Percentiles rank a stretch among this genome's conserved stretches.
phyloP scores from a whole-genome alignment of 2,113 vertebrate genomes.

The Suncus etruscus region DNA sequence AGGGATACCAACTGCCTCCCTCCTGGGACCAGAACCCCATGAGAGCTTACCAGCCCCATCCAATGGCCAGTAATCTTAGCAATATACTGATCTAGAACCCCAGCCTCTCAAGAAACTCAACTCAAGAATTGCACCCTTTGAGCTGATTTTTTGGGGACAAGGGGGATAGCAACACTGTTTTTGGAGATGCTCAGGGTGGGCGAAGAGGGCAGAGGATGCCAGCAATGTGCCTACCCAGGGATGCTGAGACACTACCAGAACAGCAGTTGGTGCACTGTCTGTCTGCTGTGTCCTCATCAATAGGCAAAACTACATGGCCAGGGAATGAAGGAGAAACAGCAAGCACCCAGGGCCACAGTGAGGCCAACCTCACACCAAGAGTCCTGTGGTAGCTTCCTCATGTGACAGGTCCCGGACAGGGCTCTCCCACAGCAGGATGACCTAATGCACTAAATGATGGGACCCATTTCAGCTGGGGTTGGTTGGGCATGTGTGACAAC shows the following conservation, averaged over 20 bases:
- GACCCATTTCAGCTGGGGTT: neutral
- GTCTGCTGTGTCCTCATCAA: neutral
- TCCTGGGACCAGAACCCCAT: neutral
- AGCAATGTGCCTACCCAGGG: neutral
- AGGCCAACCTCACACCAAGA: neutral
- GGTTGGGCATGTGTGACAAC: neutral
- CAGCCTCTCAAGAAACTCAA: neutral
- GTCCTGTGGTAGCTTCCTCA: fast-evolving
- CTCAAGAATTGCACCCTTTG: neutral
- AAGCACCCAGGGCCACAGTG: neutral
- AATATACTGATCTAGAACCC: neutral
- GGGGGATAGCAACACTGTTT: neutral
- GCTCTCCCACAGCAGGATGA: neutral
- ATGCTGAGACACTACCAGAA: too few relatives aligned
- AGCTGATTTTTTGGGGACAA: neutral
- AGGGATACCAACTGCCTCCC: neutral
- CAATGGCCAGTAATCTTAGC: neutral
- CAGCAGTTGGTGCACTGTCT: neutral
- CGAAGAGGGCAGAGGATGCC: neutral
- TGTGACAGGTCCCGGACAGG: neutral
- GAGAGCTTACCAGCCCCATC: neutral
- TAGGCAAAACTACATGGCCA: fast-evolving
- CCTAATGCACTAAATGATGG: neutral
- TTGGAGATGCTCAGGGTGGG: neutral
- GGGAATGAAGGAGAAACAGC: neutral